Conservation (phyloP, 2,888 invertebrate species). For the Mythimna impura region DNA sequence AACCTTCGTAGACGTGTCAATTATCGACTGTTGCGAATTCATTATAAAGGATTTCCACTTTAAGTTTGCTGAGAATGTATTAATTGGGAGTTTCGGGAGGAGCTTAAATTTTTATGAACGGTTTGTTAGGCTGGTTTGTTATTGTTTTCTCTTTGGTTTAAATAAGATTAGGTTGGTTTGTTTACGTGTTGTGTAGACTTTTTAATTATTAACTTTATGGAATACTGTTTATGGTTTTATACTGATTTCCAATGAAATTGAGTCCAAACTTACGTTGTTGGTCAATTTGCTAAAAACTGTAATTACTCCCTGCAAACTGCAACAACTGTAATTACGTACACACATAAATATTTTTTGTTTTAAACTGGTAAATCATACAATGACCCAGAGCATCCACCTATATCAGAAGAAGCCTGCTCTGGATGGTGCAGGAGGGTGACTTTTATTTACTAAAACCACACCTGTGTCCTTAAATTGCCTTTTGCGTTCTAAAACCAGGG, state of each 20-base stretch:
- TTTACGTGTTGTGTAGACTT: neutral
- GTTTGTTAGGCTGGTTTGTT: neutral
- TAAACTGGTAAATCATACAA: no score
- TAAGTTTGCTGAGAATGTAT: slow-evolving; percentile 49
- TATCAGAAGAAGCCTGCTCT: no score
- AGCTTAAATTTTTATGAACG: slow-evolving; percentile 40
- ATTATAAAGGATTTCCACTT: slow-evolving; percentile 69
- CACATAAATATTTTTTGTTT: no score
- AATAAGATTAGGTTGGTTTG: neutral
- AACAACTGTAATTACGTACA: no score
- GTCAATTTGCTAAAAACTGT: neutral
- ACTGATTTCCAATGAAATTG: neutral
- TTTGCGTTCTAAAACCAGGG: no score
- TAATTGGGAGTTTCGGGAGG: slow-evolving; percentile 47
- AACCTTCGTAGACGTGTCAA: slow-evolving; percentile 79
- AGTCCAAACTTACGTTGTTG: no score
- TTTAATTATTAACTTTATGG: neutral
- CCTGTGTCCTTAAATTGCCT: no score
- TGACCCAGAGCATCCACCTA: no score
- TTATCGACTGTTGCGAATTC: slow-evolving; percentile 79
- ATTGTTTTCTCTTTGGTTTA: neutral
- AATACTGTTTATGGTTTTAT: neutral
- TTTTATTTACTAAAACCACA: no score
- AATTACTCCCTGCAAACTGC: neutral
- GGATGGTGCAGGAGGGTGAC: no score